phyloP scores from a whole-genome alignment of 1,140 invertebrate species.

The Ephestia elutella region DNA sequence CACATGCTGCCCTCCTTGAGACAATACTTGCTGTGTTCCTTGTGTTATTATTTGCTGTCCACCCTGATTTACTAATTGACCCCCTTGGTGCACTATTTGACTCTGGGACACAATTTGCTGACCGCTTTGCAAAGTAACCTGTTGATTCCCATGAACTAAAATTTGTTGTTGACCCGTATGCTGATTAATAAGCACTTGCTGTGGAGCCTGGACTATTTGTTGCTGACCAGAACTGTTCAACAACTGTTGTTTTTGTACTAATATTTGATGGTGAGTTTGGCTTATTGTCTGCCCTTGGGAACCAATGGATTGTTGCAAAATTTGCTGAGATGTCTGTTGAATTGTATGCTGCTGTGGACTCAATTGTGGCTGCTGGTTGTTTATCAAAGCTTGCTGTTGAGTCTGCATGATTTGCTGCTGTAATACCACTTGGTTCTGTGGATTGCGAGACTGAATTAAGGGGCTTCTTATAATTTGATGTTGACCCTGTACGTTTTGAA shows the following conservation, averaged over 20 bases:
- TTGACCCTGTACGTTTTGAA: slow-evolving; percentile 64
- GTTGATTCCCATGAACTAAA: slow-evolving; percentile 65
- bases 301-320: slow-evolving; percentile 57
- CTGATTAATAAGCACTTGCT: slow-evolving; percentile 64
- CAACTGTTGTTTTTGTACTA: slow-evolving; percentile 69
- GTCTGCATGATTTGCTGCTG: slow-evolving; percentile 73
- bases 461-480: slow-evolving; percentile 69
- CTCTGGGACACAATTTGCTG: slow-evolving; percentile 66
- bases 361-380: slow-evolving; percentile 59
- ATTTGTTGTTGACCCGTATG: slow-evolving; percentile 69
- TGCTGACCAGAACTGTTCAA: slow-evolving; percentile 60
- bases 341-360: slow-evolving; percentile 66
- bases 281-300: slow-evolving; percentile 56
- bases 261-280: slow-evolving; percentile 66
- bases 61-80: slow-evolving; percentile 62
- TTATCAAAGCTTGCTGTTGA: slow-evolving; percentile 61
- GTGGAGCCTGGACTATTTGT: slow-evolving; percentile 61
- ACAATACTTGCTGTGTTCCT: slow-evolving; percentile 55
- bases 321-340: slow-evolving; percentile 58
- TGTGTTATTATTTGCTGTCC: slow-evolving; percentile 64
- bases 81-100: slow-evolving; percentile 64
- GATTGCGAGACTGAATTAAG: slow-evolving; percentile 62
- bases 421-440: slow-evolving; percentile 68
- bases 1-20: slow-evolving; percentile 67
- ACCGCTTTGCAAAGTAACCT: slow-evolving; percentile 62